Base-by-base conservation (phyloP, 2,888 invertebrate genomes). In the Metalampra italica region DNA sequence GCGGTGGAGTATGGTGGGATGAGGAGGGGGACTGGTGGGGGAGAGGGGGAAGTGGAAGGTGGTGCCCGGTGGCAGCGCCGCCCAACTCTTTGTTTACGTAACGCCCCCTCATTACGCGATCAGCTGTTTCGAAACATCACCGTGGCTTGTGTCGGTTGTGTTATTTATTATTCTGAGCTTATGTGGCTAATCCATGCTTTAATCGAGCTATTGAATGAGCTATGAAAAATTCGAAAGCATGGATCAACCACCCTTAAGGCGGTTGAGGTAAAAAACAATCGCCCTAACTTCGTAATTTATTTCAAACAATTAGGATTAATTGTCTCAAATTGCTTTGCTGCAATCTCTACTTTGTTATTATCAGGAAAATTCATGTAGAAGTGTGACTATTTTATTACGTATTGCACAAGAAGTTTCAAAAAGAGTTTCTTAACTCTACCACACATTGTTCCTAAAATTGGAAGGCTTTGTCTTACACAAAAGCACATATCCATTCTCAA, bases 11-110 rank as follows among this genome's bases (percentile, higher is more conserved):
- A 51, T 53, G 54, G 56, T 62, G 60, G 69, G 67, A 64, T 63
- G 60, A 63, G 66, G 63, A 62, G 64, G 55, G 57, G 48, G 82
- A 81, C 71, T 78, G 78, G 66, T 73, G 55, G 62, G 60, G 69
- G 68, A 64, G 63, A 59, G 63, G 66, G 62, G 61, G 22, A 5
- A 22, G 64, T 54, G 57, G 47, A 59, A 71, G 82, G 82, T 71
- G 81, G 78, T 66, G 75, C 76, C 77, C 78, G 63, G 77, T 75
- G 75, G 78, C 82, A 72, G 83, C 73, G 71, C 84, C 88, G 86
- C 88, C 88, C 87, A 83, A 72, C 78, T 80, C 84, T 85, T 87
- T 87, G 87, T 87, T 87, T 84, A 85, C 75, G 83, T 77, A 78
- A 84, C 88, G 85, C 87, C 88, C 84, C 75, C 77, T 82, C 78